Percentiles rank a stretch among this genome's conserved stretches.
Conservation (phyloP, 2,888 invertebrate genomes). For the Watsonalla binaria region DNA sequence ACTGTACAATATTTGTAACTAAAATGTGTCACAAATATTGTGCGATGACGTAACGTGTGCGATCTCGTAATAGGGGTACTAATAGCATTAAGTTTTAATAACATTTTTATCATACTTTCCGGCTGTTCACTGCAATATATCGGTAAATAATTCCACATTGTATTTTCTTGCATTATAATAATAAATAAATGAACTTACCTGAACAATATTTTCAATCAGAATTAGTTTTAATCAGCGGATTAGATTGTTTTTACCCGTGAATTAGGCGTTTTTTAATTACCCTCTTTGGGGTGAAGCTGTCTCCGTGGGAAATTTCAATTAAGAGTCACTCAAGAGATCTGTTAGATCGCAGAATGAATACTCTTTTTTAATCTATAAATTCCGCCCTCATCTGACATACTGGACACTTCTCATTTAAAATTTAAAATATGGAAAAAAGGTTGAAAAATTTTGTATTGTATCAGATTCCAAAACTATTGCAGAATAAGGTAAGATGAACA, state of each 20-base stretch:
- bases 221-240: not conserved
- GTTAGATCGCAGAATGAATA: too few species aligned
- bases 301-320: too few species aligned
- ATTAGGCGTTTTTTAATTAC: too few species aligned
- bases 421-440: too few species aligned
- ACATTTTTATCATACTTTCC: slow-evolving; percentile 25
- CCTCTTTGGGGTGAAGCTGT: too few species aligned
- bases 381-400: too few species aligned
- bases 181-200: slow-evolving; percentile 50
- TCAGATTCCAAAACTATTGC: slow-evolving; percentile 9
- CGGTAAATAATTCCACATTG: slow-evolving; percentile 34
- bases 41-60: slow-evolving; percentile 10
- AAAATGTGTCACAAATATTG: not conserved
- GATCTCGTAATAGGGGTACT: slow-evolving; percentile 23
- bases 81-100: slow-evolving; percentile 38
- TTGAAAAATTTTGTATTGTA: not conserved
- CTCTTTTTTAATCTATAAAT: too few species aligned
- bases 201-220: slow-evolving; percentile 30
- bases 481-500: slow-evolving; percentile 36
- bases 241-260: too few species aligned
- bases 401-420: too few species aligned
- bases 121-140: slow-evolving; percentile 15
- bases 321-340: too few species aligned
- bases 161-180: slow-evolving; percentile 61
- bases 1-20: too few species aligned